Percentiles rank a stretch among this genome's conserved stretches.
Evolutionary conservation across 2,888 invertebrate genomes (phyloP).

Genomic region (Epsilonema sp.): DNA sequence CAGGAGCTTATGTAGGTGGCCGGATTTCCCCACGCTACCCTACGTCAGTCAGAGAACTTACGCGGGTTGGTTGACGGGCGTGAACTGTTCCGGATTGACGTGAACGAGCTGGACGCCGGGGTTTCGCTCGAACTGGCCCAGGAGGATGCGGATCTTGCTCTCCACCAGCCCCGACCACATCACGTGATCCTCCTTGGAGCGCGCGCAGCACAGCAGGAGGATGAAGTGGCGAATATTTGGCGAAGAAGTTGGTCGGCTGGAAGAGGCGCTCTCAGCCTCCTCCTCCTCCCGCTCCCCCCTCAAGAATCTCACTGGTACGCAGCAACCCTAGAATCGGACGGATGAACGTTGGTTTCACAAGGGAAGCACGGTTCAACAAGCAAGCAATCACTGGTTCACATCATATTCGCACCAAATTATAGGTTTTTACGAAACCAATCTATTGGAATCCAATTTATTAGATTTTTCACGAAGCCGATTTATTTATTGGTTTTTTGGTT

Average conservation of each 20-base stretch:
- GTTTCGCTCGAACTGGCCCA: slow-evolving; percentile 74
- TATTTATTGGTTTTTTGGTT: too few relatives aligned
- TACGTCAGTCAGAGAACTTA: too few relatives aligned
- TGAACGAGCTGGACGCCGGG: slow-evolving; percentile 75
- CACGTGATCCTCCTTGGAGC: slow-evolving; percentile 32
- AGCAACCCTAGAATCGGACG: slow-evolving; percentile 39
- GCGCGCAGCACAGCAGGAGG: slow-evolving; percentile 61
- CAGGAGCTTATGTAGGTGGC: too few relatives aligned
- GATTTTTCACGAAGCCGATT: too few relatives aligned
- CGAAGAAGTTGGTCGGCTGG: slow-evolving; percentile 65
- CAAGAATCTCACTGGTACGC: slow-evolving; percentile 54
- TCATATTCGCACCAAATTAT: too few relatives aligned
- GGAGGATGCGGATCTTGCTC: slow-evolving; percentile 77
- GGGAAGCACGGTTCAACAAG: too few relatives aligned
- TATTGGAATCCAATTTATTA: too few relatives aligned
- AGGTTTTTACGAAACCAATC: too few relatives aligned
- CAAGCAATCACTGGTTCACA: too few relatives aligned
- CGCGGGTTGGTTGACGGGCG: slow-evolving; percentile 30
- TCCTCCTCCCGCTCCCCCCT: slow-evolving; percentile 36
- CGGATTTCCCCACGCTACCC: too few relatives aligned
- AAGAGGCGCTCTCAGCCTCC: slow-evolving; percentile 67
- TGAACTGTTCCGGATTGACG: slow-evolving; percentile 75
- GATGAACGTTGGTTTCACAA: too few relatives aligned
- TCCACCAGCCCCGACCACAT: slow-evolving; percentile 65
- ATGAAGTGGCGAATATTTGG: slow-evolving; percentile 62